Evolutionary conservation across 1,140 invertebrate genomes (phyloP), one percentile per base, ranked within the genome.

Genomic region (Drosophila simulans): DNA sequence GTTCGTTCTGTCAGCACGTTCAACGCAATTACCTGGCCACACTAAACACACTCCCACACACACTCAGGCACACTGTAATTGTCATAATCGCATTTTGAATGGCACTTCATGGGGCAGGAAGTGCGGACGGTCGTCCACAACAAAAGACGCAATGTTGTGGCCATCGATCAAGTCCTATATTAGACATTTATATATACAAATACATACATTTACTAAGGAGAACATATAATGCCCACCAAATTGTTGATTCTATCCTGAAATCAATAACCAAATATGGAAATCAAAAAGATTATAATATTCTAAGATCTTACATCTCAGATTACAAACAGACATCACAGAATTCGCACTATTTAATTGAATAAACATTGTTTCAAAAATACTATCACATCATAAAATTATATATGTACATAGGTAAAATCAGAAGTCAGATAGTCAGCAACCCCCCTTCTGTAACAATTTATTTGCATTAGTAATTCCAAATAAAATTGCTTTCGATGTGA

Each of bases 1-100:
- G 54, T 77, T 80, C 42, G 48, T 63, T 71, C 84, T 84, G 84
- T 88, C 84, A 88, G 72, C 84, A 88, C 84, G 83, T 89, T 84
- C 55, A 40, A 71, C 76, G 68, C 84, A 88, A 88, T 88, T 89
- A 88, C 55, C 72, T 70, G 62, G 59, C 63, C 73, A 74, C 60
- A 81, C 72, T 76, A 42, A 62, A 57, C 59, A 49, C 78, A 71
- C 76, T 71, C 65, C 56, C 54, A 59, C 48, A 56, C 48, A 49
- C 48, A 55, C 35, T 37, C 25, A 59, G 20, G 22, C 58, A 60
- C 49, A 51, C 39, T 46, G 25, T 63, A 80, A 77, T 78, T 71
- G 66, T 72, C 72, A 59, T 71, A 75, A 78, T 78, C 48, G 65
- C 63, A 74, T 63, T 70, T 70, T 62, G 35, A 75, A 68, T 65